Base-by-base conservation (phyloP, 2,113 vertebrate species). In the Scortum barcoo region DNA sequence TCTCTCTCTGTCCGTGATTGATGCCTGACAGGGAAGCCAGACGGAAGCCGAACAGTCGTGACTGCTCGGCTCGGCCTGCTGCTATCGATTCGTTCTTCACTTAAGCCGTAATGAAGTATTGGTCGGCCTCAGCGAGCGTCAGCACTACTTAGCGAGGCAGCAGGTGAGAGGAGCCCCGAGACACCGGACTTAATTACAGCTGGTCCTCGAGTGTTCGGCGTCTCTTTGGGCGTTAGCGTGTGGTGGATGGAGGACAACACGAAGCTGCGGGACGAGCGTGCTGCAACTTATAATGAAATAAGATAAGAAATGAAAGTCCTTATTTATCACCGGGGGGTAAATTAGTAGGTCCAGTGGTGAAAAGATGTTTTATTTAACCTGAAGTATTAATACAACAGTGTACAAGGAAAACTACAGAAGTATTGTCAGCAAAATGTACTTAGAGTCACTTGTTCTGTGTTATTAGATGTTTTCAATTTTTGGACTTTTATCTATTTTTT, bases 21-120 rank as follows among this genome's bases (percentile, higher is more conserved):
- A 91, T 88, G 81, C 12, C 74, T 84, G 88, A 86, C 90, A n/a
- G 46, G 50, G 60, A 46, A 67, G 50, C 30, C 53, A 56, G 83
- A 50, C 62, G 12, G 78, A 61, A 70, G 53, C 80, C 9, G 5
- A 1, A 46, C 60, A 58, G 75, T 81, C 76, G 5, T 0, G 71
- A 68, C 83, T 72, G 63, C 82, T 71, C 66, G 36, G 72, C 81
- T 62, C 0, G 36, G 72, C 81, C 58, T 0, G 72, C 81, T 54
- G 75, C 72, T 80, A 93, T 94, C n/a, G 93, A 92, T 89, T 54
- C 72, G n/a, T 38, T 75, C 79, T 89, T 87, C 89, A 88, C 91
- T 91, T 80, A 84, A 70, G 80, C 80, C 46, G 14, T 91, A 92
- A 94, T 92, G 90, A 90, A 92, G 89, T 87, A 88, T 91, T 62